Conservation (phyloP, 2,888 invertebrate genomes). For the Tortricodes alternella region DNA sequence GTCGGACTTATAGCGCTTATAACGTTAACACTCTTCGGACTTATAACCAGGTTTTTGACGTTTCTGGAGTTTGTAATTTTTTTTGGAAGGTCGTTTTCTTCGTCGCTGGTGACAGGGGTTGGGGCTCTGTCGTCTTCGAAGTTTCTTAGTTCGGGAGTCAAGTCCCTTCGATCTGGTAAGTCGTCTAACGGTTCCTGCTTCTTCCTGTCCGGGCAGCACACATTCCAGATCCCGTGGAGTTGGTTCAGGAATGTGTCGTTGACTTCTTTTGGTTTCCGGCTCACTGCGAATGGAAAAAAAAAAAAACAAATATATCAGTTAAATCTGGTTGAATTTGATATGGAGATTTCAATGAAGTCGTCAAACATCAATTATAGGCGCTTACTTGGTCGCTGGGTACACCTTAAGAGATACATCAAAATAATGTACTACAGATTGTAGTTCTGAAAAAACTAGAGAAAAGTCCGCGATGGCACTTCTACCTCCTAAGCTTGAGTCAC, state of each 20-base stretch:
- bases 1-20: not conserved
- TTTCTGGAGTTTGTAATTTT: not conserved
- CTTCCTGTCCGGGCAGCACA: slow-evolving; percentile 63
- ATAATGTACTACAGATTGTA: no score
- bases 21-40: not conserved
- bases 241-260: slow-evolving; percentile 50
- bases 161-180: slow-evolving; percentile 46
- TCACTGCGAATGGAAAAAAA: slow-evolving; percentile 49
- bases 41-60: not conserved
- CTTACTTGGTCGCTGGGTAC: no score
- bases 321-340: not conserved
- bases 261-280: slow-evolving; percentile 56
- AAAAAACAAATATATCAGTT: not conserved
- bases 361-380: no score
- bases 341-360: not conserved
- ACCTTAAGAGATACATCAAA: no score
- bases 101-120: slow-evolving; percentile 56
- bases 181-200: slow-evolving; percentile 44
- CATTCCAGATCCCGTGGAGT: slow-evolving; percentile 60
- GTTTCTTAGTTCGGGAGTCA: slow-evolving; percentile 55
- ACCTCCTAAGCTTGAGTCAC: no score
- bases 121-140: slow-evolving; percentile 51
- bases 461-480: no score
- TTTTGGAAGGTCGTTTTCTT: slow-evolving; percentile 38
- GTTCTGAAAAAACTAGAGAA: no score